A percentile compares a stretch with the other conserved stretches of the same genome.
Conservation (phyloP, 2,113 vertebrate species). For the Saccopteryx bilineata region DNA sequence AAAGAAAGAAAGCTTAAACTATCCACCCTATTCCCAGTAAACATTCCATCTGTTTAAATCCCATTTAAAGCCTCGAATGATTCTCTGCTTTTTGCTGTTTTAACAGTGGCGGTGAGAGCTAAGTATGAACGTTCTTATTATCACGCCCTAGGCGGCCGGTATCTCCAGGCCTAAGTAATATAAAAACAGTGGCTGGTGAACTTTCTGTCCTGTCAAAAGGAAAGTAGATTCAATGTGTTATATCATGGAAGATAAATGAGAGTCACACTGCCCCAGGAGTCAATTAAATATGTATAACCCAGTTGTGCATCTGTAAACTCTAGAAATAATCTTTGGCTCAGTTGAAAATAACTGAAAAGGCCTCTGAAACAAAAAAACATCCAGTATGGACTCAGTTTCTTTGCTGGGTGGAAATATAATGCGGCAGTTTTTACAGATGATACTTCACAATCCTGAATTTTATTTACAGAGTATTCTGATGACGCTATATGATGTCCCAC, state of each 20-base stretch:
- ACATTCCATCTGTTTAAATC: neutral
- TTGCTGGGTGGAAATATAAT: neutral
- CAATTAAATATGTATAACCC: conserved; percentile 66
- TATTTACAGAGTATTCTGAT: neutral
- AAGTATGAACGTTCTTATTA: neutral
- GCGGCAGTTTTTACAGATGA: neutral
- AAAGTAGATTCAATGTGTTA: conserved; percentile 64
- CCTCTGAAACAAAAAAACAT: conserved; percentile 40
- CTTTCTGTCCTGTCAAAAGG: conserved; percentile 45
- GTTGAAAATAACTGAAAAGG: conserved; percentile 28
- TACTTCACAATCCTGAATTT: neutral
- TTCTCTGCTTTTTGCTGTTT: conserved; percentile 4
- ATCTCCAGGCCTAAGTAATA: neutral
- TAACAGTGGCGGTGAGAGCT: neutral
- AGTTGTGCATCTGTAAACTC: conserved; percentile 41
- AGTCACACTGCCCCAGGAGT: neutral
- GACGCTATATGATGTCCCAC: neutral
- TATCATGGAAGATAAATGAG: conserved; percentile 45
- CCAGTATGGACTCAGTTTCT: neutral
- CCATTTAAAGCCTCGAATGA: neutral
- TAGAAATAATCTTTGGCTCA: neutral
- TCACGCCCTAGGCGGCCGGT: neutral
- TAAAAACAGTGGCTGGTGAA: conserved; percentile 21
- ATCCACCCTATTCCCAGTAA: neutral
- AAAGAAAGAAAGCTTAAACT: neutral